Evolutionary conservation across 2,797 vertebrate species (phyloP).

Genomic region (Synanceia verrucosa): DNA sequence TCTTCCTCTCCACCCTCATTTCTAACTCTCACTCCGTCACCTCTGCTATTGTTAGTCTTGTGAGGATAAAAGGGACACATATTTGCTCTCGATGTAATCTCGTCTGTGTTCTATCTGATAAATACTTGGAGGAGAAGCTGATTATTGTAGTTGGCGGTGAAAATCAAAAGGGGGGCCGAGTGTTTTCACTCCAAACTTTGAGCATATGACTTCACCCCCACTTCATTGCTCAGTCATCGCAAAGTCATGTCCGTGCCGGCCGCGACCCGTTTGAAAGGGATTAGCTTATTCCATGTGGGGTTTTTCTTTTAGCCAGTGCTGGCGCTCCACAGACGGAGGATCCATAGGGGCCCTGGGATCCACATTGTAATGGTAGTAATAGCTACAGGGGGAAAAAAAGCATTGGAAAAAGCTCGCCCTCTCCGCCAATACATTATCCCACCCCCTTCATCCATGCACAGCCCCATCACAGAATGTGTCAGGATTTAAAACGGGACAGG

Average conservation of each 20-base stretch:
- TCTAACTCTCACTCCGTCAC: constrained; percentile 62
- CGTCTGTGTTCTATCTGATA: constrained; percentile 74
- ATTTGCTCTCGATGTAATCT: constrained; percentile 81
- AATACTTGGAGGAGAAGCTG: constrained; percentile 75
- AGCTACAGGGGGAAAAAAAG: constrained; percentile 60
- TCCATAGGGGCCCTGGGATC: constrained; percentile 74
- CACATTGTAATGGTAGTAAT: constrained; percentile 80
- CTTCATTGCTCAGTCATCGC: constrained; percentile 58
- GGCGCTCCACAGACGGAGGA: constrained; percentile 74
- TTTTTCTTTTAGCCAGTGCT: constrained; percentile 75
- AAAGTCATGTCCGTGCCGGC: constrained; percentile 79
- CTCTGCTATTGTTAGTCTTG: constrained; percentile 75
- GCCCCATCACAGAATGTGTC: constrained; percentile 72
- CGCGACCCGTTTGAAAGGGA: constrained; percentile 74
- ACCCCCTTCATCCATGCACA: constrained; percentile 58
- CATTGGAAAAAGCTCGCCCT: constrained; percentile 58
- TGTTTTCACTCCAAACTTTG: constrained; percentile 80
- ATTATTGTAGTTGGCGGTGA: constrained; percentile 76
- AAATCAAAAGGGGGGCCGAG: constrained; percentile 71
- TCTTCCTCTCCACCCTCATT: constrained; percentile 56
- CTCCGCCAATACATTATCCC: constrained; percentile 55
- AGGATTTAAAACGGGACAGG: constrained; percentile 78
- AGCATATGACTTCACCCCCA: constrained; percentile 71
- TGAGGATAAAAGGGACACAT: constrained; percentile 80
- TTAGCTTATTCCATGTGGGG: constrained; percentile 76